phyloP scores from a whole-genome alignment of 2,888 invertebrate genomes.

The Altica lythri region DNA sequence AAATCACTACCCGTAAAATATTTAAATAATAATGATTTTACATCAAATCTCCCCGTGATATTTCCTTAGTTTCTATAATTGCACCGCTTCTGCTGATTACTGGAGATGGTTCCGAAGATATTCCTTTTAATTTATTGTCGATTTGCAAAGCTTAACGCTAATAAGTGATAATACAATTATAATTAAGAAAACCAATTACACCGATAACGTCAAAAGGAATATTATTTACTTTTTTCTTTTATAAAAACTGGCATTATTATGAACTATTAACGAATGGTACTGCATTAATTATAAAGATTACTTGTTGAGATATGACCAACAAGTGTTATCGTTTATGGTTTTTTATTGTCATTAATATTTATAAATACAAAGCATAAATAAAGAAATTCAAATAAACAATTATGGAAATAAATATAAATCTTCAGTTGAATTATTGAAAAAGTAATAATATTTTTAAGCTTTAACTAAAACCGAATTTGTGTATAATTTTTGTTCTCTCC shows the following conservation, averaged over 20 bases:
- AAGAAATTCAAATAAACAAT: no score
- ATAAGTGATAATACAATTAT: slow-evolving; percentile 26
- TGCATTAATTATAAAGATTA: slow-evolving; percentile 7
- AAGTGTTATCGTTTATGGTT: slow-evolving; percentile 13
- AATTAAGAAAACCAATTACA: slow-evolving; percentile 23
- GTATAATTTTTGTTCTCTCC: no score
- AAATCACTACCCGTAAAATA: no score
- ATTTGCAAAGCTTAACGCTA: slow-evolving; percentile 25
- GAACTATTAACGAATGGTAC: slow-evolving; percentile 9
- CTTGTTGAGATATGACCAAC: slow-evolving; percentile 9
- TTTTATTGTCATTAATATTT: slow-evolving; percentile 14
- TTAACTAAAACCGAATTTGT: no score
- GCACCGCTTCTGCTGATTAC: slow-evolving; percentile 8
- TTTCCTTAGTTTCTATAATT: slow-evolving; percentile 5
- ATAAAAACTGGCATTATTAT: slow-evolving; percentile 5
- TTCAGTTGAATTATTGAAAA: no score
- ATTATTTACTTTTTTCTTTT: slow-evolving; percentile 11
- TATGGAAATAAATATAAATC: no score
- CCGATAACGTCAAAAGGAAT: slow-evolving; percentile 19
- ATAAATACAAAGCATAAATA: neutral
- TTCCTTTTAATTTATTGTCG: slow-evolving; percentile 20
- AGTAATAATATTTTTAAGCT: no score
- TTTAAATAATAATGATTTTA: no score
- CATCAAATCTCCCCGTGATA: neutral
- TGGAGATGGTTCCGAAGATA: slow-evolving; percentile 11